phyloP scores from a whole-genome alignment of 2,888 invertebrate species.

The Pachliopta kotzebuea region DNA sequence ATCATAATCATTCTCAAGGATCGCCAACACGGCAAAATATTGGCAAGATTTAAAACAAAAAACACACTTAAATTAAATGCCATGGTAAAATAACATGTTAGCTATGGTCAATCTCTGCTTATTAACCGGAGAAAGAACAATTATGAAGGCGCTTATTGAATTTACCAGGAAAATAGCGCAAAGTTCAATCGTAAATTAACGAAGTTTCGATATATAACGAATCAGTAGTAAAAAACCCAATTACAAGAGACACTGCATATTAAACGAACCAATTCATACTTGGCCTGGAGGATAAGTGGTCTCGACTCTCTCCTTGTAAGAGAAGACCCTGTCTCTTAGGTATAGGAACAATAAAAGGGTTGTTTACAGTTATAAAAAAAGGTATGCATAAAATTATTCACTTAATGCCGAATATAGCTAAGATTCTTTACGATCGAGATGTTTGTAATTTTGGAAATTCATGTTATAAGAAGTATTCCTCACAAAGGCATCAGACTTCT shows the following conservation, averaged over 20 bases:
- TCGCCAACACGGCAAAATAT: too few species aligned
- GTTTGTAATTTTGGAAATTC: too few species aligned
- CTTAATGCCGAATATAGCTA: slow-evolving; percentile 21
- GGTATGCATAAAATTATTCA: slow-evolving; percentile 6
- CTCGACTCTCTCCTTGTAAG: background rate
- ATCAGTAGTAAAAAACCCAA: slow-evolving; percentile 4
- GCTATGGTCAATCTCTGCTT: background rate
- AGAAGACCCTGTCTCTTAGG: background rate
- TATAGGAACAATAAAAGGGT: too few species aligned
- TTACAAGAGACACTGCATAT: slow-evolving; percentile 10
- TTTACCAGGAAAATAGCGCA: background rate
- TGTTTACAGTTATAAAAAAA: too few species aligned
- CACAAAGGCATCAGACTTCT: too few species aligned
- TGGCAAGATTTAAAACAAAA: background rate
- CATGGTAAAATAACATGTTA: background rate
- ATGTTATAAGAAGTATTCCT: too few species aligned
- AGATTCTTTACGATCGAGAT: too few species aligned
- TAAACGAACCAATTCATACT: slow-evolving; percentile 1
- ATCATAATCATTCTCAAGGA: too few species aligned
- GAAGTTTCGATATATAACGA: slow-evolving; percentile 5
- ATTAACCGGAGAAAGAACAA: background rate
- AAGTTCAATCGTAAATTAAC: slow-evolving; percentile 3
- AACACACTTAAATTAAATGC: background rate
- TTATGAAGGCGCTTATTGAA: slow-evolving; percentile 2
- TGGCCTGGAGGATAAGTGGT: background rate